Percentiles rank a stretch among this genome's conserved stretches.
Evolutionary conservation across 2,797 vertebrate genomes (phyloP).

Genomic region (Artibeus lituratus): DNA sequence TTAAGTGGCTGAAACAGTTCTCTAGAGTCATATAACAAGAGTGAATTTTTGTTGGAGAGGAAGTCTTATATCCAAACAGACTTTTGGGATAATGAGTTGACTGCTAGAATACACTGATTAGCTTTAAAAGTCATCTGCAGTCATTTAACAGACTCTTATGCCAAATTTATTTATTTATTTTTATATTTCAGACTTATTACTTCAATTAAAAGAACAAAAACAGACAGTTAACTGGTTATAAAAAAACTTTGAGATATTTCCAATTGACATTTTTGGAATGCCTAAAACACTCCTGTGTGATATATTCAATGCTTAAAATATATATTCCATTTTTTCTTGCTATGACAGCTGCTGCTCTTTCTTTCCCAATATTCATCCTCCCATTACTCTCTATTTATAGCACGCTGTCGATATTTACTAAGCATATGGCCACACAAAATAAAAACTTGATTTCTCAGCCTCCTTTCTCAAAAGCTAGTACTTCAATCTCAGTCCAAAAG

Average conservation of each 20-base stretch:
- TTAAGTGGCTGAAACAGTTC: background rate
- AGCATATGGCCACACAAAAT: background rate
- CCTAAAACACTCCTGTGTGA: background rate
- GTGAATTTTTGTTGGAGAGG: background rate
- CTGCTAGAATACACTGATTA: background rate
- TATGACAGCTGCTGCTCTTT: background rate
- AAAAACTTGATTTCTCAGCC: background rate
- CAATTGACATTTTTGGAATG: background rate
- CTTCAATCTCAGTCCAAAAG: background rate
- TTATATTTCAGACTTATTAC: background rate
- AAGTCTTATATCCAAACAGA: slow-evolving; percentile 5
- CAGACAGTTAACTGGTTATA: background rate
- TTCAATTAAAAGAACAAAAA: slow-evolving; percentile 17
- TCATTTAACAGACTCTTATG: background rate
- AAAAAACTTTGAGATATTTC: background rate
- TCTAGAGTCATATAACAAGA: background rate
- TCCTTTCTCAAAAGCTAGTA: background rate
- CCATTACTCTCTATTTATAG: background rate
- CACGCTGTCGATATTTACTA: background rate
- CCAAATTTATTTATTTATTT: background rate
- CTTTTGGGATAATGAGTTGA: slow-evolving; percentile 1
- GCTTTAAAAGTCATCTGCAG: background rate
- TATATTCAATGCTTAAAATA: background rate
- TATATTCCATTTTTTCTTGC: background rate
- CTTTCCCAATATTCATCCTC: background rate